Evolutionary conservation across 1,140 invertebrate species (phyloP).

Genomic region (Piezodorus guildinii): DNA sequence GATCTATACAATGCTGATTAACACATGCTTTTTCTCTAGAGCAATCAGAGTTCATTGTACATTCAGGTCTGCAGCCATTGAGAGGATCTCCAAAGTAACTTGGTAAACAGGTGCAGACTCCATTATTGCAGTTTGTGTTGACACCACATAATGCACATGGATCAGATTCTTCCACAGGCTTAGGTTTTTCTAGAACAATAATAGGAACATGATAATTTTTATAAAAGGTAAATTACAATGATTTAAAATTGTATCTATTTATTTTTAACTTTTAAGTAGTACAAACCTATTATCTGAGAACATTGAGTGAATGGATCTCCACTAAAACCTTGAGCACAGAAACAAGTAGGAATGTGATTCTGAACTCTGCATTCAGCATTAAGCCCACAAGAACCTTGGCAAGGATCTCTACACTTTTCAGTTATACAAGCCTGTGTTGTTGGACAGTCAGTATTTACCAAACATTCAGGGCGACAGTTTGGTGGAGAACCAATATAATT

Average conservation of each 20-base stretch:
- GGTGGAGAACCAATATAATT: constrained; percentile 44
- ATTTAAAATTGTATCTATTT: too few relatives aligned
- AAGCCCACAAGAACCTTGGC: constrained; percentile 52
- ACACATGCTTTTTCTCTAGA: constrained; percentile 61
- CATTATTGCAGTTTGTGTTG: constrained; percentile 56
- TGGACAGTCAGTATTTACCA: constrained; percentile 42
- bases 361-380: constrained; percentile 60
- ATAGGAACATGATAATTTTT: too few relatives aligned
- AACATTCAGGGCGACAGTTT: constrained; percentile 45
- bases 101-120: constrained; percentile 58
- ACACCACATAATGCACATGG: constrained; percentile 71
- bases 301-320: constrained; percentile 50
- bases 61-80: constrained; percentile 61
- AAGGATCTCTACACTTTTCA: constrained; percentile 58
- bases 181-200: constrained; percentile 23
- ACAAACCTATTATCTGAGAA: constrained; percentile 19
- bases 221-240: too few relatives aligned
- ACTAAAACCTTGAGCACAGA: constrained; percentile 47
- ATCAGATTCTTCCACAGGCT: constrained; percentile 37
- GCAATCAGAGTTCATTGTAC: constrained; percentile 73
- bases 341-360: constrained; percentile 61
- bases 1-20: constrained; percentile 62
- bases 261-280: background rate
- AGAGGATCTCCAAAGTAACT: constrained; percentile 64
- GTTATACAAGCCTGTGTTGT: constrained; percentile 43